Evolutionary conservation across 2,888 invertebrate species (phyloP).

Genomic region (Temnothorax ravouxi): DNA sequence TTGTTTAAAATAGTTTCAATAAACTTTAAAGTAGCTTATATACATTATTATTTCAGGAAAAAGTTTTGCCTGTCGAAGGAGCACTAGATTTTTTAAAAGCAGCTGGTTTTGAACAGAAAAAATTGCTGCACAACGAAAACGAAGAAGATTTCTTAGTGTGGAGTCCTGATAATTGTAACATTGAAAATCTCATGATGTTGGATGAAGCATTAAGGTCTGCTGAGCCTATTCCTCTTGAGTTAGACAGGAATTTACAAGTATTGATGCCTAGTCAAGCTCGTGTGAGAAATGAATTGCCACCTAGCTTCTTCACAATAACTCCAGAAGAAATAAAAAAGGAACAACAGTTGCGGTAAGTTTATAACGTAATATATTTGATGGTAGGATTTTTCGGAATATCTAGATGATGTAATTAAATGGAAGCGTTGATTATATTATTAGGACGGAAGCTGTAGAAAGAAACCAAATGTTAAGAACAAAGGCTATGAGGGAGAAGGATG

Average conservation of each 20-base stretch:
- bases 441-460: conserved; percentile 92
- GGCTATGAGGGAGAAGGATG: conserved; percentile 97
- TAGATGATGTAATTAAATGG: not conserved
- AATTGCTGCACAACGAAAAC: conserved; percentile 88
- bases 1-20: conserved; percentile 2
- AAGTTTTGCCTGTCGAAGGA: conserved; percentile 93
- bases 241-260: conserved; percentile 96
- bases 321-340: conserved; percentile 95
- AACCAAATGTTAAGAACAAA: conserved; percentile 95
- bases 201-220: conserved; percentile 93
- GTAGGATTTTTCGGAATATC: not conserved
- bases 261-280: conserved; percentile 92
- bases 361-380: not conserved
- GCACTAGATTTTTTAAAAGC: conserved; percentile 93
- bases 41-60: conserved; percentile 88
- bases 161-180: conserved; percentile 86
- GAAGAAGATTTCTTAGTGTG: conserved; percentile 91
- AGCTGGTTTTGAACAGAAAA: conserved; percentile 92
- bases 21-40: conserved; percentile 43
- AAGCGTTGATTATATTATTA: conserved; percentile 78
- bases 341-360: conserved; percentile 90
- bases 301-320: conserved; percentile 94
- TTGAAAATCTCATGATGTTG: conserved; percentile 88
- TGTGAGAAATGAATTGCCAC: conserved; percentile 90
- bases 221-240: conserved; percentile 93